Base-by-base conservation (phyloP, 2,797 vertebrate species). In the Crax fasciolata region DNA sequence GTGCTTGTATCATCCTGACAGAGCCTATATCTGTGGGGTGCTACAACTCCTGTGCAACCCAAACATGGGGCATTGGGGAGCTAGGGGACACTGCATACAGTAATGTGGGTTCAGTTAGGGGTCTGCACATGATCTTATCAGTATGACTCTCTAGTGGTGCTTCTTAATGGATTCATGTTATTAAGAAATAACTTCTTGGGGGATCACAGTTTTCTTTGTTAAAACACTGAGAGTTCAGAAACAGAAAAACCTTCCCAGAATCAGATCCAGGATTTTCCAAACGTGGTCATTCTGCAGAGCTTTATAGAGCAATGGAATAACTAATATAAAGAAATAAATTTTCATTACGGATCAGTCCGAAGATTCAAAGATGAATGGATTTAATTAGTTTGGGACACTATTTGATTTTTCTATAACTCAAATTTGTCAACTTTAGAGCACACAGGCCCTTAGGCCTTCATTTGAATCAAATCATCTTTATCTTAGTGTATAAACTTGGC, bases 331-430 rank as follows among this genome's bases (percentile, higher is more conserved):
- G 49, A 77, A 93, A 85, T 80, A 85, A 72, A 72, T 92, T 85
- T 86, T 87, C 48, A 75, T 91, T 91, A 73, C 39, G 55, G 70
- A 78, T 90, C 58, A 73, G 51, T 66, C 67, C 78, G 68, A 87
- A 92, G 84, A 43, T 83, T 90, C 63, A 41, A 62, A 59, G 91
- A 93, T 89, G 43, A 81, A 96, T 96, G 73, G 70, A 61, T 94
- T 94, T 94, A 94, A 96, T 97, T 92, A 94, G 59, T 57, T 67
- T 2, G 5, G 92, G 88, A 94, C 63, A 84, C 51, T 30, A 48
- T 85, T 87, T 62, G 63, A 27, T 91, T 96, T 91, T 76, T 10
- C 90, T 78, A 3, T 93, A 87, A 94, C 57, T 96, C 84, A 92
- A 54, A 78, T 2, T 0, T 73, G 93, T 84, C 85, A 90, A 1